phyloP scores from a whole-genome alignment of 1,140 invertebrate species.

The Centruroides vittatus region DNA sequence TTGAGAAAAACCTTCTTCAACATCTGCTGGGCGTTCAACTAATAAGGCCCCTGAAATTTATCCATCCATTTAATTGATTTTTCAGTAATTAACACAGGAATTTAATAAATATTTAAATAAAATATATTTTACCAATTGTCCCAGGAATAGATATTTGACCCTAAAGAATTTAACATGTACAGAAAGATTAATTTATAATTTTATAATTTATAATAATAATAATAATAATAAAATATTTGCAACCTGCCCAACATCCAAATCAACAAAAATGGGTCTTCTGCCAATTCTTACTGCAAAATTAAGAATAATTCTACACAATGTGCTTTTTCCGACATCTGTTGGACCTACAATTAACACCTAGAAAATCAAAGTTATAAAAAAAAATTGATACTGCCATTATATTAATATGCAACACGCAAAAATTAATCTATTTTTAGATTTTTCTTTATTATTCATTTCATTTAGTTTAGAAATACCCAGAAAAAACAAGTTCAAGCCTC shows the following conservation, averaged over 20 bases:
- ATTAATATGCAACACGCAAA: too few relatives aligned
- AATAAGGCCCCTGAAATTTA: conserved; percentile 50
- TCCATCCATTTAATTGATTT: background rate
- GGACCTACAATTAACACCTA: conserved; percentile 60
- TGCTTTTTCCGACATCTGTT: conserved; percentile 91
- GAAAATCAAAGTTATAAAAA: conserved; percentile 32
- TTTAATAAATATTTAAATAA: background rate
- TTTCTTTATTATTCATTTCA: background rate
- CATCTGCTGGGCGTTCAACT: conserved; percentile 75
- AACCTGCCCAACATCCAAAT: conserved; percentile 90
- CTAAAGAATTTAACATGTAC: background rate
- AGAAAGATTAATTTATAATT: background rate
- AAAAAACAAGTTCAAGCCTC: too few relatives aligned
- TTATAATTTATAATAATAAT: too few relatives aligned
- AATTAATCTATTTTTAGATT: too few relatives aligned
- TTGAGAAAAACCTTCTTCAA: conserved; percentile 85
- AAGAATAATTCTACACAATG: conserved; percentile 69
- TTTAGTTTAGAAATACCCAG: background rate
- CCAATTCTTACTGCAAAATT: conserved; percentile 88
- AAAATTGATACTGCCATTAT: background rate
- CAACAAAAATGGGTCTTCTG: conserved; percentile 68
- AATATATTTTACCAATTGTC: conserved; percentile 40
- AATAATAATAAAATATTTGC: too few relatives aligned
- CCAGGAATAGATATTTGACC: conserved; percentile 79
- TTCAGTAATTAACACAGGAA: background rate